phyloP scores from a whole-genome alignment of 2,797 vertebrate genomes.

The Melanotaenia parkinsoni region DNA sequence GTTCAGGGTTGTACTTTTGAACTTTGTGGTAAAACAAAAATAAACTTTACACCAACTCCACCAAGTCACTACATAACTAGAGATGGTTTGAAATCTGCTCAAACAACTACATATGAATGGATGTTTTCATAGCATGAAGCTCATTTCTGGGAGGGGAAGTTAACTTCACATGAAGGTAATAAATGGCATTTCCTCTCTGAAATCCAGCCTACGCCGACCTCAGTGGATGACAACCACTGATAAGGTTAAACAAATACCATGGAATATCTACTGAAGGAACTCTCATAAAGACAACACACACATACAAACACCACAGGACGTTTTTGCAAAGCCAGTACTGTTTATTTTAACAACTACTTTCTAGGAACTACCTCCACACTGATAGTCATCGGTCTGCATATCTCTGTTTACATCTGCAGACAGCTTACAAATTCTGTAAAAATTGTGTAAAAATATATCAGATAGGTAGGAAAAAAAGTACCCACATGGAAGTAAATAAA shows the following conservation, averaged over 20 bases:
- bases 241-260: conserved; percentile 81
- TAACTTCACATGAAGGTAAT: conserved; percentile 68
- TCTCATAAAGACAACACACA: conserved; percentile 24
- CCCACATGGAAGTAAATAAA: neutral
- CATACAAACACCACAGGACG: neutral
- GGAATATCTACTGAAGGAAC: conserved; percentile 51
- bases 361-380: conserved; percentile 37
- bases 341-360: conserved; percentile 14
- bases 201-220: conserved; percentile 65
- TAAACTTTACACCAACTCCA: conserved; percentile 36
- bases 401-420: conserved; percentile 49
- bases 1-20: neutral
- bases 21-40: neutral
- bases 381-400: conserved; percentile 58
- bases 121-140: conserved; percentile 63
- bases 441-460: conserved; percentile 37
- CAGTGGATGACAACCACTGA: conserved; percentile 78
- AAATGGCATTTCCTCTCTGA: conserved; percentile 78
- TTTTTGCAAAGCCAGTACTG: conserved; percentile 11
- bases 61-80: conserved; percentile 59
- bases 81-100: conserved; percentile 46
- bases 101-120: conserved; percentile 45
- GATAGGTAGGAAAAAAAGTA: conserved; percentile 14
- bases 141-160: conserved; percentile 62
- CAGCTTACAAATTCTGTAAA: conserved; percentile 41